These are phyloP conservation scores for Polylopha cassiicola DNA, from an alignment of 2,888 invertebrate species.

Conservation along the genomic window DNA sequence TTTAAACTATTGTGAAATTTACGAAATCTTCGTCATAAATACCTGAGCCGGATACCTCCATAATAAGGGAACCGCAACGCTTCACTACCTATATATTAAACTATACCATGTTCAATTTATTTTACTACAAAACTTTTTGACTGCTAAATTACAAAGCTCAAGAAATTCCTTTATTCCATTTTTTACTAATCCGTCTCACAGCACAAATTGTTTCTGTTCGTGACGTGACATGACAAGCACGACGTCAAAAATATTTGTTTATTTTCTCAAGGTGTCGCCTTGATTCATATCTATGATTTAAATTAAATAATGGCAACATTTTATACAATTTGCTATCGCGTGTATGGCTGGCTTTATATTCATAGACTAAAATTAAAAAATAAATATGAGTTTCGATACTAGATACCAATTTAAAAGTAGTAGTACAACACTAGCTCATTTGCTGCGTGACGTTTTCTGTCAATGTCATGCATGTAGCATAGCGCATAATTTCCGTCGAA, in stretches of 20 bases:
- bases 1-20: slow-evolving; percentile 24
- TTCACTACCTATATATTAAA: slow-evolving; percentile 6
- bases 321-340: neutral
- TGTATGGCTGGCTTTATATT: too few relatives aligned
- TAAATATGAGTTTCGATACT: too few relatives aligned
- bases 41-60: slow-evolving; percentile 67
- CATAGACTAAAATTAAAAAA: too few relatives aligned
- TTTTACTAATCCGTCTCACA: slow-evolving; percentile 12
- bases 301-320: neutral
- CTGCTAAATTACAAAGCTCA: slow-evolving; percentile 4
- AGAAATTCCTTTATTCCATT: slow-evolving; percentile 3
- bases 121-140: neutral
- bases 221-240: slow-evolving; percentile 20
- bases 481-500: slow-evolving; percentile 14
- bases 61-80: slow-evolving; percentile 33
- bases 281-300: neutral
- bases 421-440: slow-evolving; percentile 6
- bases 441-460: slow-evolving; percentile 9
- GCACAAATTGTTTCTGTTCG: slow-evolving; percentile 18
- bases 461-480: slow-evolving; percentile 21
- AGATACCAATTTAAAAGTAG: too few relatives aligned
- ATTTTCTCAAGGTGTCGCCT: slow-evolving; percentile 3
- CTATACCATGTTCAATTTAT: slow-evolving; percentile 9
- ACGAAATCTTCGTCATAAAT: slow-evolving; percentile 28
- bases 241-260: slow-evolving; percentile 19